Percentiles rank a stretch among this genome's conserved stretches.
These are phyloP conservation scores for Lasioglossum zephyrum DNA, from an alignment of 2,888 invertebrate species.

Conservation along the genomic window DNA sequence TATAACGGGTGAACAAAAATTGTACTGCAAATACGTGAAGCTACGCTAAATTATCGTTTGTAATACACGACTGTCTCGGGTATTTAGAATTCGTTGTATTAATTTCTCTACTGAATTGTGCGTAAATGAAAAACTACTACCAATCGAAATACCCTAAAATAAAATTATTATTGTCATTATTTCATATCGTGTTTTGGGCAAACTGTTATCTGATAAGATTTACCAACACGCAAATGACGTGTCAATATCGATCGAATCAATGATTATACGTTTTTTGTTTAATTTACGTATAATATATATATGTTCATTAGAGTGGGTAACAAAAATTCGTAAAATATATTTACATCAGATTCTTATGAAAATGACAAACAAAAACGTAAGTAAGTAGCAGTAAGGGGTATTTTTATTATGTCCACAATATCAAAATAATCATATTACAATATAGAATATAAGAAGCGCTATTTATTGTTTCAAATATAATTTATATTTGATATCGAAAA, in stretches of 20 bases:
- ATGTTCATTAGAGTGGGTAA: neutral
- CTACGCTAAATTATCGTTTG: neutral
- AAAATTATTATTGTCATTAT: no score
- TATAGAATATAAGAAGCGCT: neutral
- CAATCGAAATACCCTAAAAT: no score
- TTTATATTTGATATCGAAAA: constrained; percentile 1
- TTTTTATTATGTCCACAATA: neutral
- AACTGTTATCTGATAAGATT: neutral
- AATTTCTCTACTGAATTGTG: neutral
- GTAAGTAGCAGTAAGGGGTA: neutral
- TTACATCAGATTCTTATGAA: neutral
- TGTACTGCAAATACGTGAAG: neutral
- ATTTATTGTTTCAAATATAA: neutral
- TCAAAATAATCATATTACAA: neutral
- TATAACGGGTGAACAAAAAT: neutral
- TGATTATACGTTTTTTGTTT: neutral
- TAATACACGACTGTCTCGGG: neutral
- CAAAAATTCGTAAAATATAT: neutral
- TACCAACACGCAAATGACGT: neutral
- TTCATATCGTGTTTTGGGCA: neutral
- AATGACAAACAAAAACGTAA: neutral
- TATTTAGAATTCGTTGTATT: neutral
- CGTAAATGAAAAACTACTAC: neutral
- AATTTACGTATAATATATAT: neutral
- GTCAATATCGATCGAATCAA: neutral